Conservation (phyloP, 2,797 vertebrate genomes). For the Epinephelus malabaricus region DNA sequence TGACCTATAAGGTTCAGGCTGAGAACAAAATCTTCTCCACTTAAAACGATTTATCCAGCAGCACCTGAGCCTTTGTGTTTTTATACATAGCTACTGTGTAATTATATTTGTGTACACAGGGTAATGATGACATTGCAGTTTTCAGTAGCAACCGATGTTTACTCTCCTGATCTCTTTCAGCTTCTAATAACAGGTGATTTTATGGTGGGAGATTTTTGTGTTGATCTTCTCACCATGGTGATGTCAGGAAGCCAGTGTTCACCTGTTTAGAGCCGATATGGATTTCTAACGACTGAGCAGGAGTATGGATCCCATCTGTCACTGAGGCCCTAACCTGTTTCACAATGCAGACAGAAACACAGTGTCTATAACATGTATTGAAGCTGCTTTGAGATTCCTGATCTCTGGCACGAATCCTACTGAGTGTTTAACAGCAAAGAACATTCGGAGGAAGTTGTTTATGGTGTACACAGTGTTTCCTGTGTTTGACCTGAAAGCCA, state of each 20-base stretch:
- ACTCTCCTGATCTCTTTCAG: not conserved
- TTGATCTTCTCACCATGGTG: not conserved
- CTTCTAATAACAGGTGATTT: not conserved
- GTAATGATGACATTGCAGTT: slow-evolving; percentile 21
- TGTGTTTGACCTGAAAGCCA: slow-evolving; percentile 8
- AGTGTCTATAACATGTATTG: not conserved
- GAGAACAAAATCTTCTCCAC: not conserved
- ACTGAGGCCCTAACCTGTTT: not conserved
- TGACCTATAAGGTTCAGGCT: not conserved
- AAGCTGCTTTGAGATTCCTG: slow-evolving; percentile 1
- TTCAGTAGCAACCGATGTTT: slow-evolving; percentile 11
- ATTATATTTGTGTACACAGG: not conserved
- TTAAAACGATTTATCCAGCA: slow-evolving; percentile 2
- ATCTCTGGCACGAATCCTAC: not conserved
- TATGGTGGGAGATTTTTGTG: not conserved
- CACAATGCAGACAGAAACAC: not conserved
- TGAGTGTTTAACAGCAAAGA: slow-evolving; percentile 5
- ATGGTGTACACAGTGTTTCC: slow-evolving; percentile 37
- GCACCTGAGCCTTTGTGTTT: not conserved
- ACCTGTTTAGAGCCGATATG: not conserved
- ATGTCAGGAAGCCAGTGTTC: slow-evolving; percentile 1
- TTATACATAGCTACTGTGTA: not conserved
- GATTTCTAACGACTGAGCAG: not conserved
- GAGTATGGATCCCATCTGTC: not conserved
- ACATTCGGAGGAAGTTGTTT: slow-evolving; percentile 39